Evolutionary conservation across 2,797 vertebrate species (phyloP).

Genomic region (Chrosomus eos): DNA sequence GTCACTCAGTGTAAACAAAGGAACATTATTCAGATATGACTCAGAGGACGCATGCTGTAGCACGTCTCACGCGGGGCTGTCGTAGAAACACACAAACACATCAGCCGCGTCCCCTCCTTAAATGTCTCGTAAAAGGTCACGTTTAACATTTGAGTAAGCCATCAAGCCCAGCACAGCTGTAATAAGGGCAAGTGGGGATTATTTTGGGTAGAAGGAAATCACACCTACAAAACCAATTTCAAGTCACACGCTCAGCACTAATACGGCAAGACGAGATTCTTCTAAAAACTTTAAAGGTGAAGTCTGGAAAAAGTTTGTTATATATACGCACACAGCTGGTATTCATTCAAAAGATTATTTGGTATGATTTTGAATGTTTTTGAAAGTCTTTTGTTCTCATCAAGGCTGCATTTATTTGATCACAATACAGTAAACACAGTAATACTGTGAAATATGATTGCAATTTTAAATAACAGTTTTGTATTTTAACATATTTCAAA

Average conservation of each 20-base stretch:
- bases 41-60: neutral
- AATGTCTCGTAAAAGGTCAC: conserved; percentile 54
- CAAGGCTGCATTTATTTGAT: neutral
- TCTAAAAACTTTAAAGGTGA: conserved; percentile 24
- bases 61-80: neutral
- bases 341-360: neutral
- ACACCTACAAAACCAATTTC: conserved; percentile 41
- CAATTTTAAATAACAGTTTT: neutral
- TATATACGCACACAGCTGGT: neutral
- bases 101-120: conserved; percentile 23
- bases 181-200: conserved; percentile 47
- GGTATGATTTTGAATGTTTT: neutral
- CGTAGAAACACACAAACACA: conserved; percentile 21
- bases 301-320: neutral
- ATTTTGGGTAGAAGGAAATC: conserved; percentile 46
- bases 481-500: neutral
- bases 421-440: neutral
- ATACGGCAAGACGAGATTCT: neutral
- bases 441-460: neutral
- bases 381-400: neutral
- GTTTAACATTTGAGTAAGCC: conserved; percentile 54
- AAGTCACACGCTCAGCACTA: conserved; percentile 20
- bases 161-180: conserved; percentile 23
- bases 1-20: conserved; percentile 34
- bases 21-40: conserved; percentile 23